Evolutionary conservation across 2,888 invertebrate species (phyloP).

Genomic region (Drosophila silvestris): DNA sequence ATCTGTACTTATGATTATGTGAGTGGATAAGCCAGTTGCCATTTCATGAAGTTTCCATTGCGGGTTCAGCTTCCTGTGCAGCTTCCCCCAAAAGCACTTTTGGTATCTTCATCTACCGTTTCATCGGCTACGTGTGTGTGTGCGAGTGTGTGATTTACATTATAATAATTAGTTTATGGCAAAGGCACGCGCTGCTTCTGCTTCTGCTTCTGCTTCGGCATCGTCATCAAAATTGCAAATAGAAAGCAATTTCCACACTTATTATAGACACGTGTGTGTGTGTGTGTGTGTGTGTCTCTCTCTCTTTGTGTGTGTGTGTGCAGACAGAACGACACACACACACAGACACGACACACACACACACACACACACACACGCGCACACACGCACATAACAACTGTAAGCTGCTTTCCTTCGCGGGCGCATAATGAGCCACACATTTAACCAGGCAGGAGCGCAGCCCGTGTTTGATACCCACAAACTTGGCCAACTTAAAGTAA

Average conservation of each 20-base stretch:
- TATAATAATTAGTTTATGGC: constrained; percentile 68
- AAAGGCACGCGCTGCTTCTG: constrained; percentile 38
- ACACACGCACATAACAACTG: neutral
- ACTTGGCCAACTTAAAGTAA: constrained; percentile 23
- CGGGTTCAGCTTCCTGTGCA: constrained; percentile 29
- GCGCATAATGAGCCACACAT: constrained; percentile 31
- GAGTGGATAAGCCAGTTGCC: constrained; percentile 45
- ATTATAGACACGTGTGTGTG: constrained; percentile 56
- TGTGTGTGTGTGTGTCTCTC: neutral
- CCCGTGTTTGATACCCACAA: neutral
- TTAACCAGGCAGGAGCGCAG: constrained; percentile 20
- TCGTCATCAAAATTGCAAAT: constrained; percentile 67
- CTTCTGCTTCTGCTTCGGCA: constrained; percentile 1
- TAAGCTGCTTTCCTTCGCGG: constrained; percentile 9
- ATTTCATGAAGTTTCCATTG: constrained; percentile 39
- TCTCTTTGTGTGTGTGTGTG: constrained; percentile 3
- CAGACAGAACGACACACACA: neutral
- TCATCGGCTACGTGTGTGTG: constrained; percentile 27
- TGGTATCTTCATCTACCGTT: constrained; percentile 11
- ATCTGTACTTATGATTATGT: constrained; percentile 35
- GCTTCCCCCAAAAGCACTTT: constrained; percentile 14
- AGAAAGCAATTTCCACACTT: constrained; percentile 65
- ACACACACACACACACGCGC: neutral
- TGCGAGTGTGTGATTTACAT: constrained; percentile 61
- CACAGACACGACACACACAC: neutral